Base-by-base conservation (phyloP, 2,113 vertebrate genomes). In the Xiphophorus hellerii region DNA sequence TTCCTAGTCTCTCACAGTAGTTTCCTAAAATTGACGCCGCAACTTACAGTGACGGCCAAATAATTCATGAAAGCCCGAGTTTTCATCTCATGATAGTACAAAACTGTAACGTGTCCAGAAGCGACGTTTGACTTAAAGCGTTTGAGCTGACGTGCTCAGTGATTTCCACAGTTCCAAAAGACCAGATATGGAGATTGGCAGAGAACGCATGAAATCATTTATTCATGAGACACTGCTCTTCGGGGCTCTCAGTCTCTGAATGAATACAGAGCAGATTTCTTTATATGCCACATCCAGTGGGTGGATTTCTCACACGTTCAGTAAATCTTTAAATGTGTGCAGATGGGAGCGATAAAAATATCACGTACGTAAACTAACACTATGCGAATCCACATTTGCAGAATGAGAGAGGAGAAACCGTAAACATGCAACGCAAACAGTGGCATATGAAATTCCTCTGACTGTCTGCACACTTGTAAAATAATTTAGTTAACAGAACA, bases 31-130 rank as follows among this genome's bases (percentile, higher is more conserved):
- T 35, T 48, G 12, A 66, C 65, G 29, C 17, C 10, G 62, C 15
- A 58, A 60, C 13, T 69, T 54, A 39, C 3, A 20, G 31, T 17
- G 11, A 63, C 12, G 14, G 33, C 27, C 28, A 42, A 60, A 31
- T 64, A 8, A 44, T 28, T 25, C 4, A 33, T 48, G 4, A 80
- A 69, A 69, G 22, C 31, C 58, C 4, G 30, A 22, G 29, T 27
- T 44, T 70, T 60, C 2, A 65, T 74, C 66, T 66, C 39, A 31
- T 65, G 61, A 48, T 25, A 8, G 65, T 51, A 17, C 17, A 66
- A 10, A 51, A 33, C 13, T 42, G 11, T 3, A 9, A 58, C 9
- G 28, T 61, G 33, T 27, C 48, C 28, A 10, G 42, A 65, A 30
- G 17, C 15, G 22, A 25, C 42, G 62, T 44, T 14, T 30, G n/a